phyloP scores from a whole-genome alignment of 1,140 invertebrate species.

The Zophobas atratus region DNA sequence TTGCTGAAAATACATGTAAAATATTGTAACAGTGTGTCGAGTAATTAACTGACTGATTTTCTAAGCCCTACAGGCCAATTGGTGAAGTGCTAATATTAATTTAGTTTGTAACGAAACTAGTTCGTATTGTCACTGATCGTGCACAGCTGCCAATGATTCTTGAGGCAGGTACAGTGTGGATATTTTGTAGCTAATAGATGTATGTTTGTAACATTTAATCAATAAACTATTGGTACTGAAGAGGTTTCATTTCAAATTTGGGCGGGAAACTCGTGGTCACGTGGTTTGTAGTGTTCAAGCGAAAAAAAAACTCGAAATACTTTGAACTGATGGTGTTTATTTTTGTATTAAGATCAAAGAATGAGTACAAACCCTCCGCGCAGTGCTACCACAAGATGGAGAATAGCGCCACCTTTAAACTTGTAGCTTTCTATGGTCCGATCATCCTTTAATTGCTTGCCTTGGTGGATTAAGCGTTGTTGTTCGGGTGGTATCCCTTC shows the following conservation, averaged over 20 bases:
- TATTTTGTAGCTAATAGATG: conserved; percentile 29
- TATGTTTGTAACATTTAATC: conserved; percentile 36
- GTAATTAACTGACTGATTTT: conserved; percentile 49
- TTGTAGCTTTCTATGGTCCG: conserved; percentile 62
- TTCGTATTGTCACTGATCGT: conserved; percentile 5
- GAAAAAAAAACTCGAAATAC: too few species aligned
- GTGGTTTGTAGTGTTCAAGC: too few species aligned
- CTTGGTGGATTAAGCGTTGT: conserved; percentile 62
- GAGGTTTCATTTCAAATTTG: neutral
- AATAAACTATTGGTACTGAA: conserved; percentile 27
- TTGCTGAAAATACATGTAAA: conserved; percentile 44
- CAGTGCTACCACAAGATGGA: conserved; percentile 62
- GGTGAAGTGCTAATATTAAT: conserved; percentile 66
- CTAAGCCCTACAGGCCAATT: conserved; percentile 60
- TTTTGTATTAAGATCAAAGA: too few species aligned
- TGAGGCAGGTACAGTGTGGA: conserved; percentile 5
- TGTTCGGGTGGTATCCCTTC: conserved; percentile 60
- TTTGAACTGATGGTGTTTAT: too few species aligned
- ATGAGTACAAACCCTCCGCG: conserved; percentile 49
- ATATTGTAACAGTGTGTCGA: conserved; percentile 45
- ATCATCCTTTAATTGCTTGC: conserved; percentile 62
- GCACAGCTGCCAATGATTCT: conserved; percentile 5
- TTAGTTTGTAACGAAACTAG: conserved; percentile 22
- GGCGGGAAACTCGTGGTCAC: neutral
- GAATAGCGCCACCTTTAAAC: conserved; percentile 58